Evolutionary conservation across 2,888 invertebrate genomes (phyloP), one percentile per base, ranked within the genome.

Genomic region (Andrena bicolor): DNA sequence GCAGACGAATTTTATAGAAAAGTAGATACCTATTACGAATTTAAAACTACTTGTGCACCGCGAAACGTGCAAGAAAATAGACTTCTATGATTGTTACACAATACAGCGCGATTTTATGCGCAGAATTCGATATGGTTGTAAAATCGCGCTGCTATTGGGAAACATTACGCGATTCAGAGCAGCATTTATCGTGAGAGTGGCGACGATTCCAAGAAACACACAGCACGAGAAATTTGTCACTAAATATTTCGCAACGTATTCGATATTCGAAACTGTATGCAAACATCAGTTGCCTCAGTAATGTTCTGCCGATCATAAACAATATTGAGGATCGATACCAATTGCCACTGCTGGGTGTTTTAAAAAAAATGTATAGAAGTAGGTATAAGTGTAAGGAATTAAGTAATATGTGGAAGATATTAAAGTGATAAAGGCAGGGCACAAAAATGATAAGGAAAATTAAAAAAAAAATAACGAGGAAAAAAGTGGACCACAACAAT

Each of bases 161-260:
- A 68, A 23, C 8, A 35, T 8, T 5, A 16, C 60, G 35, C 13
- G 2, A 26, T 71, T 71, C 23, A 53, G 53, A n/a, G 28, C 32
- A 7, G n/a, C 30, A 23, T 63, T 63, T 76, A 74, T 74, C 53
- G 23, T 63, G n/a, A 28, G 75, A 76, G 61, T 63, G 63, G 13
- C 53, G 5, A 53, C 41, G 30, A 63, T 74, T 76, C 74, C 16
- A 56, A 10, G 20, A 64, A 51, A 35, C 13, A 13, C 13, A 61
- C 74, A 23, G 10, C n/a, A 10, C 23, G 7, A 10, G 10, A 16
- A 49, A 64, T 32, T 28, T 20, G 13, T 41, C 30, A 41, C 23
- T 41, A 30, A 30, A 30, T 16, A 1, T 60, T 74, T 58, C 68
- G n/a, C 10, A 68, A 73, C 26, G 13, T 56, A 10, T 4, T 48